Base-by-base conservation (phyloP, 2,113 vertebrate genomes). In the Cavia porcellus region DNA sequence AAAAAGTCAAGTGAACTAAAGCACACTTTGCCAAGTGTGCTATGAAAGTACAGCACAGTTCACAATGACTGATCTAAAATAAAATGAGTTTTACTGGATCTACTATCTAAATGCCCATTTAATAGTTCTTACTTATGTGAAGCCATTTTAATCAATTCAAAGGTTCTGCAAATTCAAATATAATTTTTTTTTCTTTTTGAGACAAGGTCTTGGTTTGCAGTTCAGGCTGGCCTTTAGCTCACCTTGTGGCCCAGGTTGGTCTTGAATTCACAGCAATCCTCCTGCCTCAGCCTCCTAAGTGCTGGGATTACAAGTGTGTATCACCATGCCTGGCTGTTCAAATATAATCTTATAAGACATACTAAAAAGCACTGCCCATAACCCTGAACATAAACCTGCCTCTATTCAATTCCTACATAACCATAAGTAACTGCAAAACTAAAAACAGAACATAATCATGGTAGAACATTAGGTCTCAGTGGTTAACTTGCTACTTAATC, bases 81-180 rank as follows among this genome's bases (percentile, higher is more conserved):
- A 86, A 77, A 86, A 52, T 68, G 8, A 77, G 15, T 80, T 93
- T 83, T 22, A 75, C 42, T 89, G 75, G 57, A 5, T 57, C 79
- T 4, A 80, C 72, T 75, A 55, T 72, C 57, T 66, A 92, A 75
- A 74, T 61, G 61, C 5, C 47, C 75, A 75, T 64, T 90, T 84
- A 94, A 86, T 38, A 89, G 19, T 47, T 90, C 25, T 64, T 86
- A 88, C 47, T 94, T 12, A 32, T 45, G 28, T 88, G 45, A 95
- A 88, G 30, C 57, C 59, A 50, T 74, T 94, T 95, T 75, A 86
- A 92, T 52, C 86, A 91, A 77, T 30, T 74, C 86, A 95, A 90
- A 70, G 42, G 20, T 77, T 25, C 83, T 38, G 42, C 30, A 87
- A 72, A 95, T 55, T 55, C 55, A 55, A 55, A 55, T 55, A 52